Conservation (phyloP, 2,797 vertebrate genomes). For the Tragopan temminckii region DNA sequence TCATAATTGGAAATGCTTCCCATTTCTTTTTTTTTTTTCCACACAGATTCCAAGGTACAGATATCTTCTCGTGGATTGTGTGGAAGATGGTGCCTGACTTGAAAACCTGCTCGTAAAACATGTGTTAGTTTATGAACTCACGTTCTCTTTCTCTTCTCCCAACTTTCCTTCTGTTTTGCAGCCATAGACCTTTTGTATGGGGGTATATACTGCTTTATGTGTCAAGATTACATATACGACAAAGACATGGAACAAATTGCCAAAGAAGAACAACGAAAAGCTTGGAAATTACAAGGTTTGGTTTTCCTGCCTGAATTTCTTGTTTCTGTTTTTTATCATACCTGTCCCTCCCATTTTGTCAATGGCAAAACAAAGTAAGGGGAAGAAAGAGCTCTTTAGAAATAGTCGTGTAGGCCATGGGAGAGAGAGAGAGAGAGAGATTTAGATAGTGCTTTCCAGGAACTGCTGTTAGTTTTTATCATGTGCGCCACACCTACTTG, state of each 20-base stretch:
- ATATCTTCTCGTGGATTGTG: not conserved
- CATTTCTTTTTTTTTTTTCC: not conserved
- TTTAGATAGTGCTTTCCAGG: not conserved
- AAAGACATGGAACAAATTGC: constrained; percentile 99
- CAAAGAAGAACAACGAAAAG: constrained; percentile 99
- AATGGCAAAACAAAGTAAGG: constrained; percentile 24
- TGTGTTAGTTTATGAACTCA: constrained; percentile 56
- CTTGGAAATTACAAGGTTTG: constrained; percentile 98
- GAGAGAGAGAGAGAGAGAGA: constrained; percentile 5
- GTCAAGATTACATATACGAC: constrained; percentile 99
- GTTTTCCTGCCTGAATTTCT: constrained; percentile 62
- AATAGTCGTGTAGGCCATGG: not conserved
- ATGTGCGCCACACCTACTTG: not conserved
- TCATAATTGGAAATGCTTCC: not conserved
- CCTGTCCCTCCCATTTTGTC: constrained; percentile 45
- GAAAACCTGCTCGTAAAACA: constrained; percentile 44
- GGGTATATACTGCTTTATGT: constrained; percentile 99
- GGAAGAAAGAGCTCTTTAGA: constrained; percentile 4
- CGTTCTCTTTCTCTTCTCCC: not conserved
- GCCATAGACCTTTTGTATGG: constrained; percentile 98
- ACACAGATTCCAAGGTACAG: not conserved
- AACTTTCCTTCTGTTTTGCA: constrained; percentile 74
- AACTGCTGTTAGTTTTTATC: constrained; percentile 55
- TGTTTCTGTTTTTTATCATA: constrained; percentile 60
- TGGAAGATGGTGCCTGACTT: constrained; percentile 13